Base-by-base conservation (phyloP, 2,888 invertebrate species). In the Euproctis similis region DNA sequence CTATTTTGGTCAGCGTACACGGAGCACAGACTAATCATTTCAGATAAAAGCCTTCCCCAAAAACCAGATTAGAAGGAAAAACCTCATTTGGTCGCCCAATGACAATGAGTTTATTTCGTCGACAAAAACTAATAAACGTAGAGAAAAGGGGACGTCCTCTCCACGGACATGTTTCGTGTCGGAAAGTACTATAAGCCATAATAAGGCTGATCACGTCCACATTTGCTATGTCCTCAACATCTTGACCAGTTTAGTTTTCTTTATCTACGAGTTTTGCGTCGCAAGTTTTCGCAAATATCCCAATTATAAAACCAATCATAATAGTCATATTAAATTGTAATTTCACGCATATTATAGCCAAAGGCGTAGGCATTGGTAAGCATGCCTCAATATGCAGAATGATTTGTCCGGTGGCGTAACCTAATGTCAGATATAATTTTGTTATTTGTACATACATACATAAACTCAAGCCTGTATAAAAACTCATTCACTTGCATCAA, bases 121-220 rank as follows among this genome's bases (percentile, higher is more conserved):
- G 45, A 54, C 55, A 59, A 52, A 59, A 65, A 64, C 57, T 65
- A 63, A 63, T 62, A 64, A 65, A 39, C 46, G 42, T 37, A 46
- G 43, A 45, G 52, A 53, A 23, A 50, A 54, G 55, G 51, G 44
- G 48, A 52, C 54, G 52, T n/a, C 58, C 56, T 54, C 42, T 46
- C 50, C 42, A 41, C 49, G 56, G 50, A 59, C 64, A 65, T 59
- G 66, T 46, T 48, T 44, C 38, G 59, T 51, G 53, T 63, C 45
- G 44, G 32, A 36, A 58, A n/a, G n/a, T n/a, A 59, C 46, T 41
- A 43, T 13, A 12, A 9, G 24, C 37, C 26, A 35, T 39, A 35
- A 23, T 27, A 14, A 42, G 22, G 36, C 51, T 22, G 43, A 41
- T 48, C 51, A 56, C 48, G 53, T 54, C 26, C 36, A 30, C 29